A percentile compares a stretch with the other conserved stretches of the same genome.
Conservation (phyloP, 2,888 invertebrate genomes). For the Ceratothoa steindachneri region DNA sequence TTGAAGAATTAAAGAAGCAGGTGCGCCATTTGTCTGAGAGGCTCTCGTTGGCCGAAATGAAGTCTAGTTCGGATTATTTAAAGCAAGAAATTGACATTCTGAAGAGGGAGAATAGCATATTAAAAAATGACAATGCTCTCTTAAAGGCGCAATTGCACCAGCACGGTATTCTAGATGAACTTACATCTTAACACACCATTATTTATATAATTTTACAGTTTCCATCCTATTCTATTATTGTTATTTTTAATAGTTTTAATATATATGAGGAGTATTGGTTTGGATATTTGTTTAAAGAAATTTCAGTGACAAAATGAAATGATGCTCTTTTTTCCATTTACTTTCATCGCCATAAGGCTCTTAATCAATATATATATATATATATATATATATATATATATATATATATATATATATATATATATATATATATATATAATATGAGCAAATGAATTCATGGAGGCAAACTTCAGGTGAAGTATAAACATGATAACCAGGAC, state of each 20-base stretch:
- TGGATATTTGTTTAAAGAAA: no score
- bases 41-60: slow-evolving; percentile 67
- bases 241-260: not conserved
- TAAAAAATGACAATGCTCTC: slow-evolving; percentile 60
- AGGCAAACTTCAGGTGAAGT: no score
- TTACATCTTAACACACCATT: slow-evolving; percentile 49
- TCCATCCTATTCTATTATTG: not conserved
- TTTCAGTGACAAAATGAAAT: no score
- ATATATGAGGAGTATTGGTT: not conserved
- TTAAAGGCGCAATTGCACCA: slow-evolving; percentile 59
- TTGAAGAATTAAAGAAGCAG: slow-evolving; percentile 73
- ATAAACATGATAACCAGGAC: no score
- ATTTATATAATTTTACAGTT: not conserved
- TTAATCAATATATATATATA: no score
- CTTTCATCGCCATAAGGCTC: no score
- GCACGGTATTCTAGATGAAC: slow-evolving; percentile 50
- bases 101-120: slow-evolving; percentile 70
- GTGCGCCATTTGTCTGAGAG: slow-evolving; percentile 67
- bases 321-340: no score
- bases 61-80: slow-evolving; percentile 66
- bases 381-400: no score
- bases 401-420: no score
- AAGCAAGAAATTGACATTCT: slow-evolving; percentile 69
- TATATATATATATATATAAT: no score
- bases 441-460: no score